Conservation (phyloP, 2,797 vertebrate genomes). For the Ceryle rudis region DNA sequence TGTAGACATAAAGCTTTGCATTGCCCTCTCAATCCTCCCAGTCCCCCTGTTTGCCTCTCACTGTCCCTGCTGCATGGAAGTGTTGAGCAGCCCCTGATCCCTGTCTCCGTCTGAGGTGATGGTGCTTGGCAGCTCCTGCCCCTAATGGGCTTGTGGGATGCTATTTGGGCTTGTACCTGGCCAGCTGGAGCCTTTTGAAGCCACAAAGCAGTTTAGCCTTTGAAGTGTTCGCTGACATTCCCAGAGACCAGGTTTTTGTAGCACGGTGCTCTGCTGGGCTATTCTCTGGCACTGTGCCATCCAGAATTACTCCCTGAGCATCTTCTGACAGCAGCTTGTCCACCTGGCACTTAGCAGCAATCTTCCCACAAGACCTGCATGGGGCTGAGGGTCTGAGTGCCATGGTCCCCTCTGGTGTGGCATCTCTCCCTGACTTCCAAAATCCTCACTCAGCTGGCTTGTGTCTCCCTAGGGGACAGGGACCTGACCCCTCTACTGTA, state of each 20-base stretch:
- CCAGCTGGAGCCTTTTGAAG: neutral
- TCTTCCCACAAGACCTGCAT: accelerated
- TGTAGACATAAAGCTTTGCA: neutral
- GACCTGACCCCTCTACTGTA: neutral
- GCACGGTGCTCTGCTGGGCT: accelerated
- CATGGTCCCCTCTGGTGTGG: accelerated
- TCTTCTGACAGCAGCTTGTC: neutral
- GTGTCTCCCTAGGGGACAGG: neutral
- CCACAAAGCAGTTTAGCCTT: neutral
- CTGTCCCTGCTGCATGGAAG: neutral
- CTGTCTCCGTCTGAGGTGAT: neutral
- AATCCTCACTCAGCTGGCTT: neutral
- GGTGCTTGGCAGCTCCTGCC: neutral
- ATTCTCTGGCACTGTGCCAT: neutral
- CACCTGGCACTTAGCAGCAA: neutral
- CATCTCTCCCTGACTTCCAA: neutral
- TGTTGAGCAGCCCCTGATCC: neutral
- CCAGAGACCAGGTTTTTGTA: neutral
- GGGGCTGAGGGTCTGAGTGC: neutral
- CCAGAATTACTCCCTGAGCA: neutral
- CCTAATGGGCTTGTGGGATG: neutral
- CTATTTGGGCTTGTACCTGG: neutral
- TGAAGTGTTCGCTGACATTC: neutral
- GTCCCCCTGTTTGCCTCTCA: neutral
- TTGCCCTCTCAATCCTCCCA: neutral